Conservation (phyloP, 2,797 vertebrate species). For the Leuciscus waleckii region DNA sequence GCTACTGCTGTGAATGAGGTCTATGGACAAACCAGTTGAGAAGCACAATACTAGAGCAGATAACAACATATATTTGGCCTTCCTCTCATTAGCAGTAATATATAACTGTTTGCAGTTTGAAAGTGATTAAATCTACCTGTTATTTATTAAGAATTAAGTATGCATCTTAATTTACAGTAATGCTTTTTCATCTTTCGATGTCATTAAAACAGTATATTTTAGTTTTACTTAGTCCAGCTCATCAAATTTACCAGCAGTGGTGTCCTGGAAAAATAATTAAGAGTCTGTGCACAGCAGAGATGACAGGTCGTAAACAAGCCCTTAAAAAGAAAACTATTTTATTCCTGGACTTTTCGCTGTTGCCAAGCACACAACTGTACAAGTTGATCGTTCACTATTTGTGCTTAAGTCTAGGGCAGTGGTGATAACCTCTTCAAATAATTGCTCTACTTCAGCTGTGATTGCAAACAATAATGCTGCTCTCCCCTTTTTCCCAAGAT, state of each 20-base stretch:
- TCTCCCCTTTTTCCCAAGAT: constrained; percentile 6
- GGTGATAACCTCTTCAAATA: constrained; percentile 47
- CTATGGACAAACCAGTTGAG: background rate
- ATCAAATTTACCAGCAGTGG: background rate
- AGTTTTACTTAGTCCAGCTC: background rate
- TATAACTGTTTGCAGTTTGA: background rate
- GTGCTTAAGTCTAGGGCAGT: constrained; percentile 28
- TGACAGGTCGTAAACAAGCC: constrained; percentile 10
- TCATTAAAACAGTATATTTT: constrained; percentile 6
- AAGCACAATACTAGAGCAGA: background rate
- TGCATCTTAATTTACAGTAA: background rate
- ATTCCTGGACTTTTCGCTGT: background rate
- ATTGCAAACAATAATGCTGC: constrained; percentile 46
- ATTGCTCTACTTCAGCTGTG: constrained; percentile 41
- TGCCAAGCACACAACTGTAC: background rate
- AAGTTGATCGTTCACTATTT: constrained; percentile 9
- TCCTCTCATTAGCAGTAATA: background rate
- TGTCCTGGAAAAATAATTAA: constrained; percentile 7
- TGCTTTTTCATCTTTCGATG: background rate
- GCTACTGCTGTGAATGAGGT: background rate
- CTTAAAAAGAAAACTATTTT: background rate
- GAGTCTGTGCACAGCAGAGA: background rate
- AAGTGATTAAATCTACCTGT: background rate
- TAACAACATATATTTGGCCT: background rate
- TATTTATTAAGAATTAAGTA: background rate